These are phyloP conservation scores for Delichon dasypus DNA, from an alignment of 2,797 vertebrate species.

Conservation along the genomic window DNA sequence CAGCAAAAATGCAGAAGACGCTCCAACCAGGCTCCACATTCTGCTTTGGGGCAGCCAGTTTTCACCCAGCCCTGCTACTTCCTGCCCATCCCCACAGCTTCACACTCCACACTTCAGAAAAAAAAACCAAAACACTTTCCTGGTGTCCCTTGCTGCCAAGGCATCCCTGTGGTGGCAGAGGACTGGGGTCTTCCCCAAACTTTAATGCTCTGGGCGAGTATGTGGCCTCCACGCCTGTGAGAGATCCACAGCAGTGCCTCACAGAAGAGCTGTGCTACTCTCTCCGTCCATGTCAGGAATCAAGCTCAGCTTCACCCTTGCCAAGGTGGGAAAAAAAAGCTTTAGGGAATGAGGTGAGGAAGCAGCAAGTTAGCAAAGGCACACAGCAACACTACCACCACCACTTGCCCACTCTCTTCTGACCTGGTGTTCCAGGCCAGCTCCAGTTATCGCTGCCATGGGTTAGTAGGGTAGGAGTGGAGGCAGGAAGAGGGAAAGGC, in stretches of 20 bases:
- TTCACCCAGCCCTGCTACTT: not conserved
- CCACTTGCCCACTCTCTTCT: not conserved
- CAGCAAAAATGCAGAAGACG: not conserved
- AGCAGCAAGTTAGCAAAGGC: not conserved
- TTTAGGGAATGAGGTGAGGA: not conserved
- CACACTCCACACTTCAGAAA: too few species aligned
- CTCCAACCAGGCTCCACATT: not conserved
- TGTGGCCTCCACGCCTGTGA: fast-evolving
- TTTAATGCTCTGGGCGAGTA: fast-evolving
- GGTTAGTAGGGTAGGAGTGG: not conserved
- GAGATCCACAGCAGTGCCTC: not conserved
- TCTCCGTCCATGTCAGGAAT: not conserved
- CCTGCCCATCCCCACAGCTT: not conserved
- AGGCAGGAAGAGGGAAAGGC: not conserved
- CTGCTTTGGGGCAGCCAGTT: not conserved
- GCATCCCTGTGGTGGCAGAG: not conserved
- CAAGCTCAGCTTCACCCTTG: not conserved
- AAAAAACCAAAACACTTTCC: not conserved
- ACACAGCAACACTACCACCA: fast-evolving
- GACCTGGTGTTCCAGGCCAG: not conserved
- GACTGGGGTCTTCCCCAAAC: not conserved
- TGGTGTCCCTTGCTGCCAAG: not conserved
- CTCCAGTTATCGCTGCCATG: fast-evolving
- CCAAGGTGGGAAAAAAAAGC: not conserved
- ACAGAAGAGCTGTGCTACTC: not conserved